Conservation (phyloP, 2,888 invertebrate species). For the Diadegma fenestrale region DNA sequence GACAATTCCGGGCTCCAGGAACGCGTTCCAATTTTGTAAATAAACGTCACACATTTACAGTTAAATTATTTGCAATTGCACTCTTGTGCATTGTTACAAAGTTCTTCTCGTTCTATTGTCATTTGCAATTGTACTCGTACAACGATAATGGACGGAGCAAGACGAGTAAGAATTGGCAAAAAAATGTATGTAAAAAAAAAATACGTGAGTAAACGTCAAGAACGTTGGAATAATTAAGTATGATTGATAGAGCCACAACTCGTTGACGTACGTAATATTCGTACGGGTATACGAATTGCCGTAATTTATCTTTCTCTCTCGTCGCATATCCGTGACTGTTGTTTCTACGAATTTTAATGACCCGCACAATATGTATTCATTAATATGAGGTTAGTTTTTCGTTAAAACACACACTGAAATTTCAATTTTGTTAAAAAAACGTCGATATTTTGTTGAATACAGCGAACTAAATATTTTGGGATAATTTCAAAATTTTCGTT, state of each 20-base stretch:
- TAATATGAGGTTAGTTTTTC: conserved; percentile 19
- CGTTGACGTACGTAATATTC: conserved; percentile 52
- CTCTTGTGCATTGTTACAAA: conserved; percentile 21
- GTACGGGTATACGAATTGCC: conserved; percentile 20
- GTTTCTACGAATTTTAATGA: conserved; percentile 65
- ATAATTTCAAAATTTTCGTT: too few species aligned
- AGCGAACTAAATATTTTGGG: too few species aligned
- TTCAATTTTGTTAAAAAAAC: too few species aligned
- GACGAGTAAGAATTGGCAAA: conserved; percentile 41
- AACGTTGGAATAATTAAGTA: conserved; percentile 65
- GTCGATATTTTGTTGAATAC: too few species aligned
- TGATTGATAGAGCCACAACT: conserved; percentile 63
- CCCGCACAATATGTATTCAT: conserved; percentile 52
- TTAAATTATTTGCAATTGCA: conserved; percentile 56
- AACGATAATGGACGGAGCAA: conserved; percentile 44
- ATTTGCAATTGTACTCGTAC: conserved; percentile 43
- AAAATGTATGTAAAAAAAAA: conserved; percentile 26
- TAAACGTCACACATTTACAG: conserved; percentile 22
- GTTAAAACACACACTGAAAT: too few species aligned
- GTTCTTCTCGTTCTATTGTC: conserved; percentile 39
- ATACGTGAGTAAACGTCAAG: conserved; percentile 51
- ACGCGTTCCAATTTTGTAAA: conserved; percentile 80
- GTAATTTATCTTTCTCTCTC: conserved; percentile 49
- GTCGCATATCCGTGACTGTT: conserved; percentile 37
- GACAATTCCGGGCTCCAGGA: conserved; percentile 80